Base-by-base conservation (phyloP, 1,140 invertebrate genomes). In the Caenorhabditis latens region DNA sequence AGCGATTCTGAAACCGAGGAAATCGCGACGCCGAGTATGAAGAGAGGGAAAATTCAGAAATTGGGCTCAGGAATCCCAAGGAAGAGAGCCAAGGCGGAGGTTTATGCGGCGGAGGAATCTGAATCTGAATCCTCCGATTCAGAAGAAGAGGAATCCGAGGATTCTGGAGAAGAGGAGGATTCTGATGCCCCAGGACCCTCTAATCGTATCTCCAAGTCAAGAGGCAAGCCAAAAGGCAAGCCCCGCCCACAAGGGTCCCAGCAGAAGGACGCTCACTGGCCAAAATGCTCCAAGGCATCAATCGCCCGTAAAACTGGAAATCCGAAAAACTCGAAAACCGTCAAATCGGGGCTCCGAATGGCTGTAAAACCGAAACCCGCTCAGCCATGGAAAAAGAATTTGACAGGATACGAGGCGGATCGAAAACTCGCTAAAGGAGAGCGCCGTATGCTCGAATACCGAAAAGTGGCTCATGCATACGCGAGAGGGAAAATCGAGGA, bases 301-400 rank as follows among this genome's bases (percentile, higher is more conserved):
- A 79, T 79, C 43, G 71, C 71, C 14, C 2, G 46, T 21, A 79
- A 79, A 24, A 79, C 71, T 14, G 71, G 71, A 50, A 79, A 79
- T 79, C 71, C 71, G n/a, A 50, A 50, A n/a, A 79, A 50, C 40
- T 24, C 71, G 40, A 79, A 79, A 50, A 42, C 46, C 13, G 43
- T 53, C 6, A 79, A 79, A 50, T 79, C 71, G 0, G 19, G 71
- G 4, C 46, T 79, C 11, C 71, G 71, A 21, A 79, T 79, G 71
- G 71, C 71, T 7, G 14, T 13, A 2, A 79, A 79, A 79, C 71
- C 13, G n/a, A 79, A 79, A 50, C 71, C 71, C 9, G 13, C 43
- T 24, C 71, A 79, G 14, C 71, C 71, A n/a, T 79, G 71, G 71
- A 79, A 79, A n/a, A 79, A 79, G 40, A 79, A 79, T 79, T 24